Conservation (phyloP, 2,888 invertebrate species). For the Salpingus planirostris region DNA sequence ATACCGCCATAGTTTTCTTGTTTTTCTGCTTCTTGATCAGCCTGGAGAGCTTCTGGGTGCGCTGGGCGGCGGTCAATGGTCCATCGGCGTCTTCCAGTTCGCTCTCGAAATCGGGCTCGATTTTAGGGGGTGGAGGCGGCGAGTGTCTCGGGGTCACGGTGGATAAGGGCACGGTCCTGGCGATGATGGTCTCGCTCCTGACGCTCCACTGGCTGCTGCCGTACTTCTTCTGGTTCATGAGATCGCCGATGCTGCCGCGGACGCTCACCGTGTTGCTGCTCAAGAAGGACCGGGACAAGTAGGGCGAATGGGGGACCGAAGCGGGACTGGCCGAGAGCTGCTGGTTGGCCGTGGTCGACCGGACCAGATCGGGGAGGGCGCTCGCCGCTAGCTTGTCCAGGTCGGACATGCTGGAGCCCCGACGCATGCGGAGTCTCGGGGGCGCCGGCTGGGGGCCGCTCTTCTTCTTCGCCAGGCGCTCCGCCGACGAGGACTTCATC, state of each 20-base stretch:
- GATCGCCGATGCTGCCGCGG: conserved; percentile 55
- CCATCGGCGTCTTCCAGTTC: conserved; percentile 42
- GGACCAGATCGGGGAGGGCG: conserved; percentile 42
- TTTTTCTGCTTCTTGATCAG: conserved; percentile 53
- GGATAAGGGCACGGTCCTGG: conserved; percentile 62
- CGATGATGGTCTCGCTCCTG: conserved; percentile 62
- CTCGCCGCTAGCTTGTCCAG: conserved; percentile 50
- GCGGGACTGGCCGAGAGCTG: conserved; percentile 37
- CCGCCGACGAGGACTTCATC: conserved; percentile 44
- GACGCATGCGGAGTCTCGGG: conserved; percentile 49
- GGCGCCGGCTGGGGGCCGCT: background rate
- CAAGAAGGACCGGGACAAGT: conserved; percentile 43
- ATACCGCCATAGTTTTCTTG: conserved; percentile 11
- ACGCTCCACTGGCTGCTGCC: conserved; percentile 64
- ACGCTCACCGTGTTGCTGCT: conserved; percentile 30
- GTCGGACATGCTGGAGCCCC: conserved; percentile 66
- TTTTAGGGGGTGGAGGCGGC: conserved; percentile 37
- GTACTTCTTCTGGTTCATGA: conserved; percentile 67
- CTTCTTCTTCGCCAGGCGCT: conserved; percentile 27
- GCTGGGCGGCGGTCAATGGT: conserved; percentile 57
- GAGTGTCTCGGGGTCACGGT: conserved; percentile 56
- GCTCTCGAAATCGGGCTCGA: conserved; percentile 20
- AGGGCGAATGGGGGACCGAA: conserved; percentile 48
- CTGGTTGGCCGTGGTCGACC: conserved; percentile 43
- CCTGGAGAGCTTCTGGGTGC: conserved; percentile 58